These are phyloP conservation scores for Leucoma salicis DNA, from an alignment of 2,888 invertebrate genomes.

Conservation along the genomic window DNA sequence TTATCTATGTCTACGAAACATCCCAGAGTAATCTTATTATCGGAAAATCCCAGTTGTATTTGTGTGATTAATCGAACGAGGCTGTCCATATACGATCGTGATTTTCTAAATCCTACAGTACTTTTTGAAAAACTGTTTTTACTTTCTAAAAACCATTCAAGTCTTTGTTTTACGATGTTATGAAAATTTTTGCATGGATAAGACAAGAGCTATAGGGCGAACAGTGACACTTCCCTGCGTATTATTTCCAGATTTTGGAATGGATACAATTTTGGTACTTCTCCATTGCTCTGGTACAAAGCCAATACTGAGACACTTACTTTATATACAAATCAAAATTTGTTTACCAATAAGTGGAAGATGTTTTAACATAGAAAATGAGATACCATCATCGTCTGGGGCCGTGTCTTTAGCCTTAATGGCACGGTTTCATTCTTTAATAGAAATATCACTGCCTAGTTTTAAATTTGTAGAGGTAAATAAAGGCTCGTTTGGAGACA, in stretches of 20 bases:
- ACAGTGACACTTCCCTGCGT: not conserved
- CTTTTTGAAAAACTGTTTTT: not conserved
- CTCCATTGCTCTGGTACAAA: slow-evolving; percentile 11
- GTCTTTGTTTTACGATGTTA: not conserved
- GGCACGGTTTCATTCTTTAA: slow-evolving; percentile 6
- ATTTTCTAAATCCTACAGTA: not conserved
- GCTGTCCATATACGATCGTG: not conserved
- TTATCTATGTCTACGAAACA: slow-evolving; percentile 2
- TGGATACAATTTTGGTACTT: slow-evolving; percentile 4
- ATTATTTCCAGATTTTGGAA: slow-evolving; percentile 4
- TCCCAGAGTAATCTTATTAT: not conserved
- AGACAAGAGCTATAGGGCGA: slow-evolving; percentile 8
- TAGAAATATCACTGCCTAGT: not conserved
- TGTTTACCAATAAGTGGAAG: slow-evolving; percentile 11
- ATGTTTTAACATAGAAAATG: slow-evolving; percentile 16
- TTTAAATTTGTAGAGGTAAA: not conserved
- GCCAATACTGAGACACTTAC: slow-evolving; percentile 1
- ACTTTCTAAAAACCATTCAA: slow-evolving; percentile 4
- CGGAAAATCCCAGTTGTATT: not conserved
- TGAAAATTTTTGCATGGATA: slow-evolving; percentile 12
- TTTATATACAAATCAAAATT: slow-evolving; percentile 6
- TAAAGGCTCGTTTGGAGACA: slow-evolving; percentile 9
- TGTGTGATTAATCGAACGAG: not conserved
- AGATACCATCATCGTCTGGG: slow-evolving; percentile 12
- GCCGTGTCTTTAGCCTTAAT: slow-evolving; percentile 12